Base-by-base conservation (phyloP, 1,140 invertebrate species). In the Camponotus vicinus region DNA sequence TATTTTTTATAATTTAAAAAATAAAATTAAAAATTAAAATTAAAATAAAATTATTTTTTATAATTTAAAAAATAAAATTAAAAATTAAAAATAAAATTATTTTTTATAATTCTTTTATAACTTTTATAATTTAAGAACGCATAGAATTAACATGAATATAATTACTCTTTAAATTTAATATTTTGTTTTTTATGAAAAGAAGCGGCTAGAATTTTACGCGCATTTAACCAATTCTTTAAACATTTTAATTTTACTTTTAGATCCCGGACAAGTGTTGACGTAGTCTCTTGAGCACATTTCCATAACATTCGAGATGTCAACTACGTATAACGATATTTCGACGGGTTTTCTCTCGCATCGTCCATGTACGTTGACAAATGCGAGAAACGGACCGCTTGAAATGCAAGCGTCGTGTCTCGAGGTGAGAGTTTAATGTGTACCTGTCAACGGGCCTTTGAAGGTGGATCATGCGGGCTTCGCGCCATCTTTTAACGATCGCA, bases 401-500 rank as follows among this genome's bases (percentile, higher is more conserved):
- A 71, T 21, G 75, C 75, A 27, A 18, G 63, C 61, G 69, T 83
- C 69, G 45, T 70, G 79, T 75, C 71, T 57, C 63, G 75, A 86
- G 85, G 85, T 71, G 75, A 75, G 82, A 87, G 71, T 86, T 82
- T 86, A 82, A 86, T 80, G 77, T 52, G 57, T 52, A 45, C 67
- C 86, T 73, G 75, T 86, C 75, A 82, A 86, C 84, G 87, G 37
- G 63, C 45, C 63, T 75, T 80, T 67, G 70, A 86, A 63, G 83
- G 61, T 40, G 61, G 64, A 78, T 70, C 55, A 59, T 27, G 61
- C 63, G 45, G 61, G 73, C 66, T 67, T 63, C 40, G 42, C 57
- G 61, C 84, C 66, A 49, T 82, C 77, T 86, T 79, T 88, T 88
- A 80, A 86, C 84, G 86, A 86, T 70, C 75, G 52, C 57, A 55